These are phyloP conservation scores for Chloroclysta siterata DNA, from an alignment of 2,888 invertebrate species.

Conservation along the genomic window DNA sequence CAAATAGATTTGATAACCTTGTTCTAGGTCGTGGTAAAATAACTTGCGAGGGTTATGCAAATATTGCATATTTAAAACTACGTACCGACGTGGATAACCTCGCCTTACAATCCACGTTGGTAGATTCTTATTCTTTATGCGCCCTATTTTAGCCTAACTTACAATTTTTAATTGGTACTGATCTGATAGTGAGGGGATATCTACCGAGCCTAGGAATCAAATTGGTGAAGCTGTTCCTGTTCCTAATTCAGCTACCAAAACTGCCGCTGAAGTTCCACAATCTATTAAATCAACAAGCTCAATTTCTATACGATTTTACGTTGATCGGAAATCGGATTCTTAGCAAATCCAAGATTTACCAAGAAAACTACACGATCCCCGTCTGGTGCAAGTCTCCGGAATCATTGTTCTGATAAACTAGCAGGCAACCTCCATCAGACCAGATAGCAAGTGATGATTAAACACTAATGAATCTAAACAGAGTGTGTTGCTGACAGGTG, in stretches of 20 bases:
- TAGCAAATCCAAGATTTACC: no score
- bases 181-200: no score
- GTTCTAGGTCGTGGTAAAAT: conserved; percentile 28
- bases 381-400: no score
- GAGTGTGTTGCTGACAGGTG: conserved; percentile 10
- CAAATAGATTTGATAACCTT: conserved; percentile 26
- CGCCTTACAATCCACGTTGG: neutral
- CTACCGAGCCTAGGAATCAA: no score
- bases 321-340: no score
- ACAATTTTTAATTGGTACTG: no score
- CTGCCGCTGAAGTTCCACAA: no score
- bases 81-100: conserved; percentile 9
- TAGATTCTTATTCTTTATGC: conserved; percentile 1
- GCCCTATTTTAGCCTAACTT: neutral
- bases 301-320: no score
- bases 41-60: conserved; percentile 14
- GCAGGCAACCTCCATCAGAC: conserved; percentile 2
- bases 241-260: neutral
- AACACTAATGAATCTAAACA: conserved; percentile 13
- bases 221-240: no score
- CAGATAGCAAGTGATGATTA: conserved; percentile 23
- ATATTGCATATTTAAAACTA: conserved; percentile 18
- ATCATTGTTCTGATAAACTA: no score
- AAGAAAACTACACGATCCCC: no score
- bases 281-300: no score